A percentile compares a stretch with the other conserved stretches of the same genome.
These are phyloP conservation scores for Tetramorium alpestre DNA, from an alignment of 1,140 invertebrate species.

Conservation along the genomic window DNA sequence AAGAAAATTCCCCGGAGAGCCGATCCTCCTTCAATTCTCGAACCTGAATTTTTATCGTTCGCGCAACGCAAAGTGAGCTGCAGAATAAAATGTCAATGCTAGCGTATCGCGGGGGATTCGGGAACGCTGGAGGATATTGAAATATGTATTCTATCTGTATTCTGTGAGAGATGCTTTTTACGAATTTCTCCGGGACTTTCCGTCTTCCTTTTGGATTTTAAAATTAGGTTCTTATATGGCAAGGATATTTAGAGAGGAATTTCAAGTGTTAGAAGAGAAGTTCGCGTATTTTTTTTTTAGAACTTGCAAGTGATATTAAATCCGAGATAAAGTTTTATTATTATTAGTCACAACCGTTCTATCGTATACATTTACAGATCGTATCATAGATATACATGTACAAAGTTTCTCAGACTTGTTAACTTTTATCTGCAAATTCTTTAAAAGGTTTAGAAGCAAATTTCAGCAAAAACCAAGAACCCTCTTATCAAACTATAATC, in stretches of 20 bases:
- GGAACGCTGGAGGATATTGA: not conserved
- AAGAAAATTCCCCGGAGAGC: not conserved
- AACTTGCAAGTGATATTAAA: conserved; percentile 10
- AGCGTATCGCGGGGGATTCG: not conserved
- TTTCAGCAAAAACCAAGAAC: not conserved
- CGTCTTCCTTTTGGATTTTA: not conserved
- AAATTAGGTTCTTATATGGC: conserved; percentile 1
- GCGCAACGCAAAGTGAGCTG: not conserved
- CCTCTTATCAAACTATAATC: not conserved
- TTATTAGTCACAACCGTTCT: not conserved
- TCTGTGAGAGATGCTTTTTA: not conserved
- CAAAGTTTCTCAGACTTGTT: not conserved
- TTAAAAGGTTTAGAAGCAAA: not conserved
- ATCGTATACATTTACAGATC: not conserved
- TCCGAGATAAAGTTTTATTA: not conserved
- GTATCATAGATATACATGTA: not conserved
- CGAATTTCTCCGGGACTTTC: not conserved
- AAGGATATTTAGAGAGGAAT: conserved; percentile 13
- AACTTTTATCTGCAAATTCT: conserved; percentile 9
- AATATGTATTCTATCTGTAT: not conserved
- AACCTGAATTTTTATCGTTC: not conserved
- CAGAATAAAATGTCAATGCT: conserved; percentile 22
- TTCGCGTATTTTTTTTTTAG: conserved; percentile 6
- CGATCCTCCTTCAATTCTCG: not conserved
- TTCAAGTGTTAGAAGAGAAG: not conserved